Conservation (phyloP, 2,797 vertebrate genomes). For the Cheirogaleus major region DNA sequence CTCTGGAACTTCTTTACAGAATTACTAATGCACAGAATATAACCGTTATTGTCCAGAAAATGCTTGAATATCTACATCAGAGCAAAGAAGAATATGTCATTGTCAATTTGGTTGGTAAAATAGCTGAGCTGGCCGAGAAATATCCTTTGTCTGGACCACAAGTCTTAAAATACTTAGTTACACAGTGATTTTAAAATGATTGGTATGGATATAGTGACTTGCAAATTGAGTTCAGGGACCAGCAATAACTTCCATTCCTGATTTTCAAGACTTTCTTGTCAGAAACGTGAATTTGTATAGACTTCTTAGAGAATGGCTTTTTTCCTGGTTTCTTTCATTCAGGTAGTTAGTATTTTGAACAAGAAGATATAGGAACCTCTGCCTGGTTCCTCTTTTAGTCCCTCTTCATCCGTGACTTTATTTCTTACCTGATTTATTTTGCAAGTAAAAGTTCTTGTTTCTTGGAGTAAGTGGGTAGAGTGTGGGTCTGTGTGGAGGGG, state of each 20-base stretch:
- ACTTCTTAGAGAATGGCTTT: not conserved
- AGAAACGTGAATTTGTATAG: not conserved
- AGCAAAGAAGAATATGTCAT: slow-evolving; percentile 93
- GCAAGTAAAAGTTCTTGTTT: slow-evolving; percentile 17
- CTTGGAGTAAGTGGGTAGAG: not conserved
- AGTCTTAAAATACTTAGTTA: slow-evolving; percentile 17
- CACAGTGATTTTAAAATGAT: slow-evolving; percentile 33
- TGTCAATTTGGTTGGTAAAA: slow-evolving; percentile 93
- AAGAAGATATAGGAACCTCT: not conserved
- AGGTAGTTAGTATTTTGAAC: not conserved
- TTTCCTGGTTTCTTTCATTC: not conserved
- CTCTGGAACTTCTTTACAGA: slow-evolving; percentile 95
- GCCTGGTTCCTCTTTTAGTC: not conserved
- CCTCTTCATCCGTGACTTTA: not conserved
- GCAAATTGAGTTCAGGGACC: not conserved
- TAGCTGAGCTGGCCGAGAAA: slow-evolving; percentile 98
- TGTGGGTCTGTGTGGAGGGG: not conserved
- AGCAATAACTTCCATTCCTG: slow-evolving; percentile 27
- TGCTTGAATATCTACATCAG: slow-evolving; percentile 94
- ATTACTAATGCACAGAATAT: slow-evolving; percentile 98
- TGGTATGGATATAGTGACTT: not conserved
- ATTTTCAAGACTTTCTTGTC: not conserved
- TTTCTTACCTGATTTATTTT: slow-evolving; percentile 5
- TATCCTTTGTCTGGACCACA: slow-evolving; percentile 91
- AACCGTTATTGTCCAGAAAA: slow-evolving; percentile 95